A percentile compares a stretch with the other conserved stretches of the same genome.
Conservation (phyloP, 2,797 vertebrate species). For the Sebastes steindachneri region DNA sequence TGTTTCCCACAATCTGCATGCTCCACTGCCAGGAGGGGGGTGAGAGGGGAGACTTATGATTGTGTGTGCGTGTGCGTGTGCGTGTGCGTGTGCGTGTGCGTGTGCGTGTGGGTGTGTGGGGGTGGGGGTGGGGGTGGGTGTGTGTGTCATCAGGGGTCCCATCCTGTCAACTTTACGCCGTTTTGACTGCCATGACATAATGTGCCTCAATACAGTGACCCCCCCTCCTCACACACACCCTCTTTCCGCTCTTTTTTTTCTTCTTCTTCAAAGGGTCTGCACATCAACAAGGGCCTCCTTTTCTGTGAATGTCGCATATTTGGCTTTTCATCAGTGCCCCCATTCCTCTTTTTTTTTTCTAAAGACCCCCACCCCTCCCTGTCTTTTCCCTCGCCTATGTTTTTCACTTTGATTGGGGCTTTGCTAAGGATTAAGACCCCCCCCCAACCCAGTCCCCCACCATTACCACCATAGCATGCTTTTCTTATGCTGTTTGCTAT, state of each 20-base stretch:
- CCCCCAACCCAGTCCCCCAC: not conserved
- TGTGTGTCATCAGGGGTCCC: constrained; percentile 61
- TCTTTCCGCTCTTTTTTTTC: constrained; percentile 41
- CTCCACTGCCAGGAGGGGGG: constrained; percentile 80
- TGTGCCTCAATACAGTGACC: constrained; percentile 86
- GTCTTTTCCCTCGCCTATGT: constrained; percentile 73
- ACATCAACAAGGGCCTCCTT: constrained; percentile 75
- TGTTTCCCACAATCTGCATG: constrained; percentile 91
- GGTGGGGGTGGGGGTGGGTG: constrained; percentile 11
- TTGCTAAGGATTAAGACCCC: constrained; percentile 82
- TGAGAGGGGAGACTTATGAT: constrained; percentile 52
- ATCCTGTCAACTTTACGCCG: constrained; percentile 85
- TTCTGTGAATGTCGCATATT: constrained; percentile 77
- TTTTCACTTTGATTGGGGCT: constrained; percentile 88
- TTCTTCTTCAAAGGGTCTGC: constrained; percentile 79
- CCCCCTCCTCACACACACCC: constrained; percentile 26
- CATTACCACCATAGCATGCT: constrained; percentile 57
- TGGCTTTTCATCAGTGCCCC: constrained; percentile 74
- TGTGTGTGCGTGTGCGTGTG: constrained; percentile 21
- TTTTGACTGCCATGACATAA: constrained; percentile 90
- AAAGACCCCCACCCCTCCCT: constrained; percentile 38
- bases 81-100: constrained; percentile 3
- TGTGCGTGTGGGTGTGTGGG: constrained; percentile 1
- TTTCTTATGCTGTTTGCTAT: constrained; percentile 52
- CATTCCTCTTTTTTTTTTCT: constrained; percentile 42